Evolutionary conservation across 2,113 vertebrate species (phyloP), one percentile per base, ranked within the genome.

Genomic region (Polypterus bichir): DNA sequence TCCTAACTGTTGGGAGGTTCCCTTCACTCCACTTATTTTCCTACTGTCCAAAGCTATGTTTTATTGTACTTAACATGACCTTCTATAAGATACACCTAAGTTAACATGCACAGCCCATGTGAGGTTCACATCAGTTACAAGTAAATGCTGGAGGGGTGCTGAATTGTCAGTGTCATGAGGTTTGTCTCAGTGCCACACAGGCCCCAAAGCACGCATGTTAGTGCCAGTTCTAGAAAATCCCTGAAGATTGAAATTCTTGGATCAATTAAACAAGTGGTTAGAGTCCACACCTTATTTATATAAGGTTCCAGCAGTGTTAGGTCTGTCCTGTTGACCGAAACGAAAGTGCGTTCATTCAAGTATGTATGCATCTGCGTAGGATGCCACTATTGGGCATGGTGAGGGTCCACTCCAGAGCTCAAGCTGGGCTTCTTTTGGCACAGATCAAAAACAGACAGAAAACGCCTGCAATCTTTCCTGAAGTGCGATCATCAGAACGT

Each of bases 341-440:
- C 62, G 59, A 64, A 70, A 64, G 68, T 69, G 68, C 68, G 64
- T 65, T 60, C 44, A 53, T 62, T 65, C 63, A 58, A 65, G 60
- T 49, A 62, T 11, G 48, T 59, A 60, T 60, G 11, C 54, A 59
- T 27, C 27, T 27, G 27, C 2, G 27, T 27, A 27, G 27, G 27
- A 27, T 27, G 27, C 59, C 62, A 70, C 57, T 51, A 8, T 56
- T 45, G 68, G 65, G 58, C 47, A 48, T 9, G 67, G 54, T 62
- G 64, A 66, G 70, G 68, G 66, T 69, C 64, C 59, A 59, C 73
- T 68, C 68, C 70, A 71, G 74, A 69, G 71, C 73, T 71, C 64
- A 64, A 58, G 71, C 73, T 69, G 73, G 69, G 64, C 61, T 49
- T 62, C 67, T 62, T 60, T 65, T 62, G 64, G 64, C 64, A 68